Base-by-base conservation (phyloP, 2,888 invertebrate genomes). In the Gisinianus flammeolus region DNA sequence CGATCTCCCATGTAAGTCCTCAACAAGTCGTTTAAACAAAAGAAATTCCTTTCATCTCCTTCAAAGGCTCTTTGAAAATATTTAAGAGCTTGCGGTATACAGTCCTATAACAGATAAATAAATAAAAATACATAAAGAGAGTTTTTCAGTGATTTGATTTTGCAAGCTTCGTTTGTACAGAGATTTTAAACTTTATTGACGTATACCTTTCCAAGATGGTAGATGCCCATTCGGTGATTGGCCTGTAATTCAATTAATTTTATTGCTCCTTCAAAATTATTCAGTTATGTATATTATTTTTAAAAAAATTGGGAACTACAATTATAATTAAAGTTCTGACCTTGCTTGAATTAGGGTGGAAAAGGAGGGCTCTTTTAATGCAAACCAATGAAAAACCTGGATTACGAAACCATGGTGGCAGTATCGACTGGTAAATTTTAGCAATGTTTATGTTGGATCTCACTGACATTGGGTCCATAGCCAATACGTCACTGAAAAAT, bases 1-100 rank as follows among this genome's bases (percentile, higher is more conserved):
- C 28, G 12, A 30, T 30, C 16, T 5, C 30, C 66, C 28, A 66
- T 30, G 31, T 66, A 66, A 16, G 31, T 26, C 16, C 28, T 28
- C 8, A 66, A 12, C 30, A 66, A 26, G 30, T 66, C 66, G 12
- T 30, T 26, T n/a, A 66, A 30, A 30, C 26, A 22, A 12, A 26
- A 66, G 16, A 66, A 66, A 30, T 66, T 66, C 28, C 66, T 26
- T 16, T 66, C 66, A 66, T 66, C 66, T 30, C 66, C 3, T 1
- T 66, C 66, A 30, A 66, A 66, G 4, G 66, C 28, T 30, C 28
- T 28, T 16, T 30, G 8, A 28, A 66, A 30, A 31, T 66, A 66
- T 16, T 66, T 30, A 16, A 30, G 2, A 30, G 66, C 28, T 66
- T 30, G 66, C 8, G 66, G 6, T 66, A 31, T 28, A 30, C 26